These are phyloP conservation scores for Busseola fusca DNA, from an alignment of 2,888 invertebrate genomes.

Conservation along the genomic window DNA sequence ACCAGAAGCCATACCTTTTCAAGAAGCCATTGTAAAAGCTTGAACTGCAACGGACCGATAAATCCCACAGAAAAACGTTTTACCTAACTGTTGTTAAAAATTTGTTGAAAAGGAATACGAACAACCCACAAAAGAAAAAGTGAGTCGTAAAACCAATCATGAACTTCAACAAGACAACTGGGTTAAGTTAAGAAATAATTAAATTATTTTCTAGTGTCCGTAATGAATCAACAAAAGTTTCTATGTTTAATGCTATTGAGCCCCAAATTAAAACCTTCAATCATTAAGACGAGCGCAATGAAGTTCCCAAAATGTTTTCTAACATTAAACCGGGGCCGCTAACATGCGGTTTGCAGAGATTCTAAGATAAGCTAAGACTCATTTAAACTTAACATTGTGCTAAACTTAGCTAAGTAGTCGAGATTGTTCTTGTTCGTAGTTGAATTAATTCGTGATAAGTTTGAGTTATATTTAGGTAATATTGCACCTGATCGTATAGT, in stretches of 20 bases:
- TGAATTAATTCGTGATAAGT: conserved; percentile 67
- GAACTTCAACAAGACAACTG: conserved; percentile 12
- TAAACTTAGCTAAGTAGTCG: conserved; percentile 62
- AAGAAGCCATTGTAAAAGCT: neutral
- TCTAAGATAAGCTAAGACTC: conserved; percentile 62
- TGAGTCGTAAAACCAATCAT: conserved; percentile 8
- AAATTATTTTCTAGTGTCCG: neutral
- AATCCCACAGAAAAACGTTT: neutral
- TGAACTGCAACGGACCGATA: neutral
- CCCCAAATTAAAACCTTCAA: conserved; percentile 26
- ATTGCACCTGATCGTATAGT: conserved; percentile 43
- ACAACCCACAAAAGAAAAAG: neutral
- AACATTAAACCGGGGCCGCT: conserved; percentile 28
- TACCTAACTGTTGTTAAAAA: too few relatives aligned
- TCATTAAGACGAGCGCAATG: conserved; percentile 20
- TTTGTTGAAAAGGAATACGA: neutral
- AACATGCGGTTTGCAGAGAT: conserved; percentile 59
- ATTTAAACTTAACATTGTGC: conserved; percentile 64
- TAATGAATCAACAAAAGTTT: conserved; percentile 31
- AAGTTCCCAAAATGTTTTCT: conserved; percentile 49
- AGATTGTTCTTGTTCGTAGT: conserved; percentile 67
- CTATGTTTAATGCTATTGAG: neutral
- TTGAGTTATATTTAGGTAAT: conserved; percentile 41
- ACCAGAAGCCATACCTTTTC: too few relatives aligned
- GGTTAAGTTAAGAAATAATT: neutral